Evolutionary conservation across 1,140 invertebrate genomes (phyloP).

Genomic region (Linepithema humile): DNA sequence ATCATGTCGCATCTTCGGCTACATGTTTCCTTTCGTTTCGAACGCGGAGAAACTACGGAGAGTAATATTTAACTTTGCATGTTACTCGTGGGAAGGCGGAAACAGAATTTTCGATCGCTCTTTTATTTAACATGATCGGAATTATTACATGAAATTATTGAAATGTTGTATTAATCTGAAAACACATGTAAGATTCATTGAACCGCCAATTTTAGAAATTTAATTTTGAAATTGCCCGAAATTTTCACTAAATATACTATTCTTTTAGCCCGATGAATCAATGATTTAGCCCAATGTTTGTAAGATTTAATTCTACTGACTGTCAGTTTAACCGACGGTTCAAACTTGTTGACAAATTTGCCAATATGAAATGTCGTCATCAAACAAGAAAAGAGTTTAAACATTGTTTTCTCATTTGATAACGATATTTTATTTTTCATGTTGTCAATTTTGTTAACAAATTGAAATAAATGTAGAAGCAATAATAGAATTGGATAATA

Average conservation of each 20-base stretch:
- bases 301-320: neutral
- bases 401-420: no score
- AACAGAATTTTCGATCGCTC: neutral
- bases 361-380: no score
- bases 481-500: no score
- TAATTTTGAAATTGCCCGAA: neutral
- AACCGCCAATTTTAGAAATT: neutral
- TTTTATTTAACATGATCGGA: neutral
- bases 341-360: no score
- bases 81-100: neutral
- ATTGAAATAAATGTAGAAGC: no score
- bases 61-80: neutral
- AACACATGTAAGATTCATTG: neutral
- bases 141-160: no score
- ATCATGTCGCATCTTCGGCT: slow-evolving; percentile 25
- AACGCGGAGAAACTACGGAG: neutral
- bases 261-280: neutral
- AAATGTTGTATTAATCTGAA: neutral
- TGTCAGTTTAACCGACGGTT: no score
- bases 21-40: slow-evolving; percentile 22
- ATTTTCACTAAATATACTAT: neutral
- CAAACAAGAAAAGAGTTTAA: no score
- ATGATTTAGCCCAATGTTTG: no score
- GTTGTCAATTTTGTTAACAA: no score
- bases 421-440: no score